Evolutionary conservation across 2,113 vertebrate species (phyloP), one percentile per base, ranked within the genome.

Genomic region (Percopsis transmontana): DNA sequence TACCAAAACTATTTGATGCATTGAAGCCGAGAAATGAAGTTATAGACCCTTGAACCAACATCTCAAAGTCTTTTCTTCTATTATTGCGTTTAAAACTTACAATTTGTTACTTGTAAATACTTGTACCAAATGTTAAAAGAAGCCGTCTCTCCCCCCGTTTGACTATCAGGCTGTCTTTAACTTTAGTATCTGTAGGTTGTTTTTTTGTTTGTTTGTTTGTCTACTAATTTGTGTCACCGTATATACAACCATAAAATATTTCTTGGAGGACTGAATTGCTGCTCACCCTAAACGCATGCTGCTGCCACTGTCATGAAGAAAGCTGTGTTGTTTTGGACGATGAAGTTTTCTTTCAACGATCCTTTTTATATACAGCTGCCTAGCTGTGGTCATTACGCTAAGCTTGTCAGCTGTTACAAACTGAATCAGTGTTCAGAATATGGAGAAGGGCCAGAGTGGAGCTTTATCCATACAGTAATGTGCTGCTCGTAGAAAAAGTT

Each of bases 401-500:
- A 76, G 61, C 42, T 81, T 62, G 65, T 68, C 81, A 72, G 79
- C 60, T 24, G 24, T 27, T 23, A 44, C 56, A 20, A 13, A 51
- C 20, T 68, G 59, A 73, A 74, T 70, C 44, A 44, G 61, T 84
- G 71, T 72, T 76, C 58, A 82, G 76, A 68, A 68, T 59, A 47
- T 69, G 58, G 45, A 69, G 21, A 41, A 21, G 63, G 52, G 47
- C 64, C 5, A 0, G 39, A 70, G 67, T 79, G 39, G 40, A 76
- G 79, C 24, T 81, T 76, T 41, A 68, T 84, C 53, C 58, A 57
- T 72, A n/a, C n/a, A n/a, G n/a, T n/a, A 62, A 44, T 24, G 52
- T 83, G 73, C 83, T 89, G 85, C 83, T 87, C 71, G 70, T 58
- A 81, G 61, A 67, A 68, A 62, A 88, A 82, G 68, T 72, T 82